Evolutionary conservation across 2,888 invertebrate species (phyloP), one percentile per base, ranked within the genome.

Genomic region (Hypolimnas misippus): DNA sequence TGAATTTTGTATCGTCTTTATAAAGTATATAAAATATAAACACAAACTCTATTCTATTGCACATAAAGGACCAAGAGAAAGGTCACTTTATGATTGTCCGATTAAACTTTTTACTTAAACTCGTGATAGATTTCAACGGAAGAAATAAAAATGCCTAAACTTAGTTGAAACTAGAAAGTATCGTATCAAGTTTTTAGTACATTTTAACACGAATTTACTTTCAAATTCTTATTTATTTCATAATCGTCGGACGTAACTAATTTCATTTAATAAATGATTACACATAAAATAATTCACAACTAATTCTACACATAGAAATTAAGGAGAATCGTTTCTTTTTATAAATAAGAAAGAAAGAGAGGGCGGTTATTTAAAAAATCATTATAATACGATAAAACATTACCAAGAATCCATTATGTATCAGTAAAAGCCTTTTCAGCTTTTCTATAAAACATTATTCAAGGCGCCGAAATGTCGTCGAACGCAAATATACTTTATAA

Each of bases 401-500:
- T 21, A n/a, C n/a, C 14, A 14, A 1, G 14, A 29, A 7, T 14
- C 25, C 14, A 14, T 49, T 16, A 49, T 29, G 14, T 29, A 49
- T 57, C 38, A 17, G 25, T 57, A 54, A 62, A 53, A 57, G 53
- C 62, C 16, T 57, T 62, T 49, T 40, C 53, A 57, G 53, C 17
- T 62, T 57, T 40, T 62, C 53, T 54, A 14, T 38, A 38, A n/a
- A 40, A 52, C 25, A 62, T 25, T 44, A 14, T 17, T 25, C 33
- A 35, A 44, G 51, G 42, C 60, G 49, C 17, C 57, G 25, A 52
- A n/a, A 35, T 33, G 31, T 33, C 46, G 16, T 19, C 3, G 25
- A 12, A 16, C 31, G n/a, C 21, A 44, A 29, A 55, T 21, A 29
- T 10, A 55, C 14, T 12, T 7, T 49, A 10, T 19, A 31, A 31